Conservation (phyloP, 37 sponge, comb jelly and placozoan genomes). For the Axinella damicornis region DNA sequence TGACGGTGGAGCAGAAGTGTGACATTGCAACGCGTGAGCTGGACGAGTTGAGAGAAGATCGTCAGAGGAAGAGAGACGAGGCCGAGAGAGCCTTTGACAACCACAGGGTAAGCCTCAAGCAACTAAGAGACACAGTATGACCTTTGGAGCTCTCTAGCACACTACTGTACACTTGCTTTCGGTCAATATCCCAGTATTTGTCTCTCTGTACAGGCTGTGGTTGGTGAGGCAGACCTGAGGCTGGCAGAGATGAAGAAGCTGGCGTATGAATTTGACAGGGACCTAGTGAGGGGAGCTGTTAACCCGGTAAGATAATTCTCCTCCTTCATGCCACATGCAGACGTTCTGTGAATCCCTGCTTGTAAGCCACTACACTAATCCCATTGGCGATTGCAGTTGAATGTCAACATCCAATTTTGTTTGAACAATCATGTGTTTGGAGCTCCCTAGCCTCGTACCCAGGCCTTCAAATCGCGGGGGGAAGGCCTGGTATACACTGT, state of each 20-base stretch:
- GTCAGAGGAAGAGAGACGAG: slow-evolving; percentile 81
- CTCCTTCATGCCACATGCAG: too few species aligned
- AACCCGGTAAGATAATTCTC: slow-evolving; percentile 62
- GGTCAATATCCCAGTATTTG: too few species aligned
- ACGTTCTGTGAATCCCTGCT: too few species aligned
- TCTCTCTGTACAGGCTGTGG: slow-evolving; percentile 65
- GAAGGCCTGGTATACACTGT: too few species aligned
- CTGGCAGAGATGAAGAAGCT: slow-evolving; percentile 88
- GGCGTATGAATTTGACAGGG: slow-evolving; percentile 94
- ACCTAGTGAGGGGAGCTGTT: slow-evolving; percentile 86
- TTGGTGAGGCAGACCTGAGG: slow-evolving; percentile 84
- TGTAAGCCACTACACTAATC: too few species aligned
- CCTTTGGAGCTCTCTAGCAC: too few species aligned
- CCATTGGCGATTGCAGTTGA: too few species aligned
- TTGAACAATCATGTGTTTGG: too few species aligned
- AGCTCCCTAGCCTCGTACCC: too few species aligned
- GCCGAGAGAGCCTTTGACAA: slow-evolving; percentile 78
- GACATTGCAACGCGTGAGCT: slow-evolving; percentile 96
- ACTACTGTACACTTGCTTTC: neutral
- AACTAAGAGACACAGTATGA: neutral
- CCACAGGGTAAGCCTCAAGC: slow-evolving; percentile 58
- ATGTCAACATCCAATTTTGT: too few species aligned
- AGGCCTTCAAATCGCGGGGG: too few species aligned
- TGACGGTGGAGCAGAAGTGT: slow-evolving; percentile 97
- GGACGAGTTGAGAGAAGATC: slow-evolving; percentile 89